A percentile compares a stretch with the other conserved stretches of the same genome.
These are phyloP conservation scores for Nymphalis c-album DNA, from an alignment of 2,888 invertebrate species.

Conservation along the genomic window DNA sequence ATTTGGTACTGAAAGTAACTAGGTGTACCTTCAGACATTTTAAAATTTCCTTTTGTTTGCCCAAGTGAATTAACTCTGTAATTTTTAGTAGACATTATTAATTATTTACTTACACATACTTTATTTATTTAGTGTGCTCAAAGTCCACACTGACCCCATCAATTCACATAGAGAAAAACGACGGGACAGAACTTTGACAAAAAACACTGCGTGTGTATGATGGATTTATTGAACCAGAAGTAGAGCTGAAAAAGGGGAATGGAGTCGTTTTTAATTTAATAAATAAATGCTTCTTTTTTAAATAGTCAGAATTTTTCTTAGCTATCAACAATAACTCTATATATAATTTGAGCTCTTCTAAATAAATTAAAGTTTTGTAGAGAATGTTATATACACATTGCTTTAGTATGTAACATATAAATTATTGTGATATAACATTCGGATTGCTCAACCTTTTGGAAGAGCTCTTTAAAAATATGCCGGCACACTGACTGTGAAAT, in stretches of 20 bases:
- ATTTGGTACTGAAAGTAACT: no score
- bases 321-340: neutral
- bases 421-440: no score
- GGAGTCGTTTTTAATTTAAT: constrained; percentile 9
- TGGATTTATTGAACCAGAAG: constrained; percentile 31
- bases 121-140: neutral
- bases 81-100: no score
- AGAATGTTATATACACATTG: no score
- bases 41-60: no score
- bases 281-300: neutral
- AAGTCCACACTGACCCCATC: constrained; percentile 25
- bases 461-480: no score
- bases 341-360: neutral
- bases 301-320: neutral
- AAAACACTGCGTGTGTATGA: constrained; percentile 31
- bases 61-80: no score
- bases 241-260: constrained; percentile 5
- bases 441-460: no score
- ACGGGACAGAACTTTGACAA: constrained; percentile 34
- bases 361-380: neutral
- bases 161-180: constrained; percentile 31
- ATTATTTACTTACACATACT: neutral
- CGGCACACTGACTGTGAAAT: no score
- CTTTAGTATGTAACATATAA: no score
- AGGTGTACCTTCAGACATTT: no score